Percentiles rank a stretch among this genome's conserved stretches.
These are phyloP conservation scores for Drosophila bipectinata DNA, from an alignment of 1,140 invertebrate species.

Conservation along the genomic window DNA sequence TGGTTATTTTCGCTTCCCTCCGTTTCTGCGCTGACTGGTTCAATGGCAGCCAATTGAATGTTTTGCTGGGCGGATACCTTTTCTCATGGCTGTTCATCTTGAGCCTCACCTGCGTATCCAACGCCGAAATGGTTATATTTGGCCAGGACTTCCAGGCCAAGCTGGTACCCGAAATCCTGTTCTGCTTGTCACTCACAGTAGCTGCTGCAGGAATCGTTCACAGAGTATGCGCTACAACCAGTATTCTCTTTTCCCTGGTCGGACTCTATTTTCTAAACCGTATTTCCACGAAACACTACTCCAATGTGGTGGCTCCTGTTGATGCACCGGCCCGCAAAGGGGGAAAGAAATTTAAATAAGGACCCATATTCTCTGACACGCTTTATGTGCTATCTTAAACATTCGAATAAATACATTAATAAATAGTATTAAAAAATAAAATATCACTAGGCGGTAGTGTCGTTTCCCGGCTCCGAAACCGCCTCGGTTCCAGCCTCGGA, in stretches of 20 bases:
- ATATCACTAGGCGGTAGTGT: conserved; percentile 20
- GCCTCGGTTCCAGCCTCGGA: conserved; percentile 49
- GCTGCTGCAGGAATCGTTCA: conserved; percentile 76
- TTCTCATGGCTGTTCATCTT: conserved; percentile 73
- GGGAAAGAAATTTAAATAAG: conserved; percentile 65
- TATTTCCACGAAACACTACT: conserved; percentile 78
- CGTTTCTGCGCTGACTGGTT: conserved; percentile 80
- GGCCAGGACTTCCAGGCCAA: conserved; percentile 80
- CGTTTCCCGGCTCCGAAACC: conserved; percentile 29
- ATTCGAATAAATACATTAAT: conserved; percentile 18
- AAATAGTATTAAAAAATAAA: background rate
- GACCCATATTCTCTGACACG: conserved; percentile 1
- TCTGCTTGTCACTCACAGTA: conserved; percentile 70
- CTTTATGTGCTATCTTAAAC: conserved; percentile 9
- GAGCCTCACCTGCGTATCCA: conserved; percentile 75
- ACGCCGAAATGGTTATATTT: conserved; percentile 75
- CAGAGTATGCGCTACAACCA: conserved; percentile 82
- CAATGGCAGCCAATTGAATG: conserved; percentile 69
- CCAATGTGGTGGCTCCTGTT: conserved; percentile 38
- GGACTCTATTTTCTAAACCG: conserved; percentile 80
- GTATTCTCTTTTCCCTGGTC: conserved; percentile 75
- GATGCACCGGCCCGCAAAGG: conserved; percentile 50
- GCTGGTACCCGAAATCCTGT: conserved; percentile 78
- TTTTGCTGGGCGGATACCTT: conserved; percentile 74
- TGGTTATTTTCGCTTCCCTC: conserved; percentile 72